These are phyloP conservation scores for Cotesia congregata DNA, from an alignment of 2,888 invertebrate species.

Conservation along the genomic window DNA sequence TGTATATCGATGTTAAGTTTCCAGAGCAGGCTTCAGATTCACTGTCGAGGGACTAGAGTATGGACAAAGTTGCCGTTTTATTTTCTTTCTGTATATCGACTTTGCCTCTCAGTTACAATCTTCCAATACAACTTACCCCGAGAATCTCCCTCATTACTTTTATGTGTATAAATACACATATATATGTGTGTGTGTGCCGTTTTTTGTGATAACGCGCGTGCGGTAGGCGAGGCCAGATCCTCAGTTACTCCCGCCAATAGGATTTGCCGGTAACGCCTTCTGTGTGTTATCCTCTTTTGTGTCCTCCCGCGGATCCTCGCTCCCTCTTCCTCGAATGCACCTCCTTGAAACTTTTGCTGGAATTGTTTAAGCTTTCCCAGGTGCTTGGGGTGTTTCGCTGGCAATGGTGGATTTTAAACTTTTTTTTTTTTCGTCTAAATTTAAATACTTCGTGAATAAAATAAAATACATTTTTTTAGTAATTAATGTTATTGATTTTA, in stretches of 20 bases:
- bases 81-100: neutral
- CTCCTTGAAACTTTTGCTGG: slow-evolving; percentile 10
- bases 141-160: neutral
- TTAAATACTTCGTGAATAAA: neutral
- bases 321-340: slow-evolving; percentile 45
- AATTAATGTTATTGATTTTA: neutral
- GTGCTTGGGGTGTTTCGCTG: slow-evolving; percentile 22
- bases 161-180: neutral
- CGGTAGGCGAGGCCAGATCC: slow-evolving; percentile 61
- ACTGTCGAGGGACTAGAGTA: neutral
- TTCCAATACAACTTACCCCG: neutral
- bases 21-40: too few relatives aligned
- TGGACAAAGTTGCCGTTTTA: neutral
- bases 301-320: slow-evolving; percentile 40
- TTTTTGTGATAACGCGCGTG: slow-evolving; percentile 57
- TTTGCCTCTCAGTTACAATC: neutral
- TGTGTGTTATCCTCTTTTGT: slow-evolving; percentile 33
- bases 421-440: neutral
- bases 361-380: slow-evolving; percentile 10
- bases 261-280: slow-evolving; percentile 48
- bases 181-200: slow-evolving; percentile 3
- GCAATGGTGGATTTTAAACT: slow-evolving; percentile 19
- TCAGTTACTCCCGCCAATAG: slow-evolving; percentile 57
- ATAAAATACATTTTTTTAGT: neutral
- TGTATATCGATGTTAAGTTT: too few relatives aligned